Evolutionary conservation across 92 coral and sea anemone genomes (phyloP).

Genomic region (Paramuricea clavata): DNA sequence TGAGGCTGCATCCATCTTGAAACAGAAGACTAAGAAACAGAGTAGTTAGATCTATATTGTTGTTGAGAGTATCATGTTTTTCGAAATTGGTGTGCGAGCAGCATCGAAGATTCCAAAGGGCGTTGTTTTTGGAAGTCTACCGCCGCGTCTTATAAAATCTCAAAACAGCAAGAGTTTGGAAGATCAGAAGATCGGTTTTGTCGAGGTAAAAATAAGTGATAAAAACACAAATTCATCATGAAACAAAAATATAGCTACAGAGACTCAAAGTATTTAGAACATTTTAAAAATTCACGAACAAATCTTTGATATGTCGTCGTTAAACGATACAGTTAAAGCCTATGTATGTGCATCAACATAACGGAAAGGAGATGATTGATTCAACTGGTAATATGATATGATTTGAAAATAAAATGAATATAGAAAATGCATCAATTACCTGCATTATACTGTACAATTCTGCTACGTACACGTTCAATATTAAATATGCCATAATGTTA

Average conservation of each 20-base stretch:
- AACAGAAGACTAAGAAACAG: neutral
- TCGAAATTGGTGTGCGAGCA: slow-evolving; percentile 43
- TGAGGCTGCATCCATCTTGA: neutral
- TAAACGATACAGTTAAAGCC: neutral
- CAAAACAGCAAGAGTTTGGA: slow-evolving; percentile 22
- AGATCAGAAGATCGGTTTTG: slow-evolving; percentile 36
- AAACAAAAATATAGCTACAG: neutral
- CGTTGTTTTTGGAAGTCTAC: slow-evolving; percentile 43
- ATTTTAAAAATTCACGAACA: neutral
- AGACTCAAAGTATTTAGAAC: neutral
- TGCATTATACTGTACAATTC: neutral
- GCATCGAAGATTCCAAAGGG: slow-evolving; percentile 38
- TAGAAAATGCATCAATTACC: neutral
- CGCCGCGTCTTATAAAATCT: slow-evolving; percentile 34
- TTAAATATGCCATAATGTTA: neutral
- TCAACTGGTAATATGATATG: neutral
- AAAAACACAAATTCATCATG: neutral
- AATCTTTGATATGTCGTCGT: neutral
- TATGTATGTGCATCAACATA: neutral
- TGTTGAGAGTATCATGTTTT: neutral
- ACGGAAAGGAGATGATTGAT: neutral
- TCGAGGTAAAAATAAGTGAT: slow-evolving; percentile 14
- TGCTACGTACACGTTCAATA: neutral
- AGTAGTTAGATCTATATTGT: neutral
- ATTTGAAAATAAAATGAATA: neutral